A percentile compares a stretch with the other conserved stretches of the same genome.
Conservation (phyloP, 2,888 invertebrate species). For the Cepaea hortensis region DNA sequence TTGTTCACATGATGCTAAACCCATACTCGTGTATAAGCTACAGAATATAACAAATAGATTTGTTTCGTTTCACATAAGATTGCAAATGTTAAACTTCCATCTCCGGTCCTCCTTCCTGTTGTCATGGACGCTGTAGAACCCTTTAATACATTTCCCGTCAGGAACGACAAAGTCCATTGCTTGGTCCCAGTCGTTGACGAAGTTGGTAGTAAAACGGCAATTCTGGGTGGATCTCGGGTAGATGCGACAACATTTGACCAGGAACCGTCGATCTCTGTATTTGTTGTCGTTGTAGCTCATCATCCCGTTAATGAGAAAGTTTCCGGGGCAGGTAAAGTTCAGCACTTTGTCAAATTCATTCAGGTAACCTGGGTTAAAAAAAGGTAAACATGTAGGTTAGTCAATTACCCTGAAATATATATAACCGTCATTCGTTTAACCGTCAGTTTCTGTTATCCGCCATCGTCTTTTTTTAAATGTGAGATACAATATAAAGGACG, state of each 20-base stretch:
- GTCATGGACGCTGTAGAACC: neutral
- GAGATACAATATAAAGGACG: too few species aligned
- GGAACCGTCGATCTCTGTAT: neutral
- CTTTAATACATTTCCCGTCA: neutral
- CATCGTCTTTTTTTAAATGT: too few species aligned
- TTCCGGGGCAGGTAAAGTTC: neutral
- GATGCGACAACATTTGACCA: neutral
- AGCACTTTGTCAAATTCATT: neutral
- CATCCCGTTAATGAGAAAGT: neutral
- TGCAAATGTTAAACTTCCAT: neutral
- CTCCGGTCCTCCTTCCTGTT: conserved; percentile 16
- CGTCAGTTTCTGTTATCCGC: too few species aligned
- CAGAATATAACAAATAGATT: too few species aligned
- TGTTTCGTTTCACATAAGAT: neutral
- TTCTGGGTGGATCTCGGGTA: neutral
- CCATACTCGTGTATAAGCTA: too few species aligned
- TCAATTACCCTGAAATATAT: too few species aligned
- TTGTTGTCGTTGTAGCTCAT: neutral
- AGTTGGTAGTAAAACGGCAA: neutral
- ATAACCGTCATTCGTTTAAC: too few species aligned
- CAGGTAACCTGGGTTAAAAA: neutral
- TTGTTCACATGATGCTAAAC: too few species aligned
- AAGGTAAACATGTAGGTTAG: neutral
- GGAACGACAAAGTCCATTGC: neutral
- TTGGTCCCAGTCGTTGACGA: neutral